Evolutionary conservation across 1,140 invertebrate genomes (phyloP).

Genomic region (honey bee (Apis mellifera)): DNA sequence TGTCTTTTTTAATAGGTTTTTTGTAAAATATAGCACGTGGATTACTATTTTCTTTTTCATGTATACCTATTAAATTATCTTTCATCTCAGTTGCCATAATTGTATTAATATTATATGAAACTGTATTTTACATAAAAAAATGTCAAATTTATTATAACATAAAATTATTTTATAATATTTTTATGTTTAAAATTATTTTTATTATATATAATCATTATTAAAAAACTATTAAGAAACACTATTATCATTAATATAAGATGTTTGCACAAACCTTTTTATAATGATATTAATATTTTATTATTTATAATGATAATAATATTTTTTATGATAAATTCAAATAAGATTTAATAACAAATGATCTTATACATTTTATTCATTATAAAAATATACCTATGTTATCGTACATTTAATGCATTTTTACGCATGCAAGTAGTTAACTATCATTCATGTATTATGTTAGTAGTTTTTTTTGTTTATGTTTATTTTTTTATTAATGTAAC

Average conservation of each 20-base stretch:
- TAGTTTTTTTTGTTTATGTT: neutral
- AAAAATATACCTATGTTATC: neutral
- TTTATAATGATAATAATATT: no score
- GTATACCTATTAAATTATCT: neutral
- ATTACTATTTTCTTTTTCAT: conserved; percentile 48
- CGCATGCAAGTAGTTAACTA: neutral
- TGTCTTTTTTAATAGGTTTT: conserved; percentile 74
- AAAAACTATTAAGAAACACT: neutral
- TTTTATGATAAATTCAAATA: neutral
- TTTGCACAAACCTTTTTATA: neutral
- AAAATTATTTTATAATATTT: neutral
- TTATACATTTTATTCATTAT: neutral
- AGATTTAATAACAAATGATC: neutral
- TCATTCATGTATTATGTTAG: neutral
- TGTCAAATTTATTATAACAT: neutral
- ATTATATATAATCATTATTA: neutral
- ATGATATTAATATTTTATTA: neutral
- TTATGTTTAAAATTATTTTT: neutral
- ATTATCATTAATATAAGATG: neutral
- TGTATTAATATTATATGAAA: neutral
- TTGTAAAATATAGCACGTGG: conserved; percentile 71
- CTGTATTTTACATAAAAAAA: neutral
- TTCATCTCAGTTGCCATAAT: conserved; percentile 28
- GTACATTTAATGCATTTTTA: neutral
- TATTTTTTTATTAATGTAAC: neutral